A percentile compares a stretch with the other conserved stretches of the same genome.
Evolutionary conservation across 2,797 vertebrate species (phyloP).

Genomic region (Poecilia gillii): DNA sequence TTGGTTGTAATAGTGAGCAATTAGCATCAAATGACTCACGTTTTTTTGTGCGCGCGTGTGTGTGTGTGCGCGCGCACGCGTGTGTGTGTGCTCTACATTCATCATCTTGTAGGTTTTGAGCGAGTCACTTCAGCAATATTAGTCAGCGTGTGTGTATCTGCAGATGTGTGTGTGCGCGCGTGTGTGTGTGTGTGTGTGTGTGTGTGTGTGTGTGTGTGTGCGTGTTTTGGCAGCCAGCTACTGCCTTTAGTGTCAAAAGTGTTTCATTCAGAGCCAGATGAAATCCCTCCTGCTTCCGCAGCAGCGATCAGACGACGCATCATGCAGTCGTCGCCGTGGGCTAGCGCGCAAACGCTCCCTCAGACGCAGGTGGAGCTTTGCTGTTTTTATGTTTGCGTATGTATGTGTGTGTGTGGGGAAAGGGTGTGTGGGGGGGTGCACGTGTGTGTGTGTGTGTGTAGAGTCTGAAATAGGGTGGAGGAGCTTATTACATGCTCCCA

Average conservation of each 20-base stretch:
- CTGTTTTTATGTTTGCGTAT: conserved; percentile 2
- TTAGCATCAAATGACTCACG: neutral
- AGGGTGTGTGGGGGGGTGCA: neutral
- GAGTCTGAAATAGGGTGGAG: conserved; percentile 37
- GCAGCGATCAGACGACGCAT: conserved; percentile 73
- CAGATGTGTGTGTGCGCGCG: neutral
- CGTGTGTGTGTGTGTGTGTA: neutral
- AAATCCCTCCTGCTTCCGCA: conserved; percentile 62
- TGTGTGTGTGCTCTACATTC: conserved; percentile 1
- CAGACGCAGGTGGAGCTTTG: conserved; percentile 52
- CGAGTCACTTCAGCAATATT: neutral
- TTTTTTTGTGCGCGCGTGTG: conserved; percentile 21
- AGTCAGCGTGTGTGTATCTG: conserved; percentile 15
- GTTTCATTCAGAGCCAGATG: conserved; percentile 71
- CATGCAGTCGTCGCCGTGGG: conserved; percentile 72
- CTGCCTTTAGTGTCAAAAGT: conserved; percentile 61
- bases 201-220: neutral
- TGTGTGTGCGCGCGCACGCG: neutral
- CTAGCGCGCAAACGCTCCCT: conserved; percentile 41
- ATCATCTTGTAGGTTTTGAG: conserved; percentile 12
- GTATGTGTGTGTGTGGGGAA: neutral
- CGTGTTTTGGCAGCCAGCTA: conserved; percentile 44
- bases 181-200: neutral
- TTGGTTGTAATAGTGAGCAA: neutral
- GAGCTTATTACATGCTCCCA: conserved; percentile 51